Base-by-base conservation (phyloP, 2,113 vertebrate species). In the Oryzias celebensis region DNA sequence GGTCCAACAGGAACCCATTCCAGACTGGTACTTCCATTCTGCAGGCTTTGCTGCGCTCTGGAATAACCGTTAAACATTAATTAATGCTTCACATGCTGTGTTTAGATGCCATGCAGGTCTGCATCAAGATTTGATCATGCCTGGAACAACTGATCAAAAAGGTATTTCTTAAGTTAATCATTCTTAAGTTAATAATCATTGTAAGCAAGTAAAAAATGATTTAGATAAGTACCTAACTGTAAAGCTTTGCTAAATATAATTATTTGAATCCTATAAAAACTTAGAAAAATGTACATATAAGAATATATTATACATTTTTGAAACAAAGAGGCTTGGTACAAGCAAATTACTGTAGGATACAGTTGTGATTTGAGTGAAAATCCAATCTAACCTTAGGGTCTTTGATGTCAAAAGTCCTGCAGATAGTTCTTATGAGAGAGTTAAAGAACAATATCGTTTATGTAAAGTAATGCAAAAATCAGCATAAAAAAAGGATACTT, bases 21-120 rank as follows among this genome's bases (percentile, higher is more conserved):
- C 87, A n/a, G 75, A 89, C 73, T 97, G 95, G 23, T 97, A 98
- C 74, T 94, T 97, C 96, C 96, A 98, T 14, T 98, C 97, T 75
- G 96, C 96, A 28, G 97, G 96, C 62, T 94, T 97, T 52, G 94
- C 92, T 50, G 90, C 90, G 84, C 94, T 94, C 97, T 93, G 87
- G 4, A 85, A 82, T 52, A 62, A 22, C 14, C 53, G 67, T 26
- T 26, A 47, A 23, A 61, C 20, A 71, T 2, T 2, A 3, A 43
- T 10, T 15, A 1, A 6, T 47, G 10, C 46, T 0, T 41, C 7
- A 58, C 3, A n/a, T 17, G 14, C 12, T 12, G 10, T 22, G 28
- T 20, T 6, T 18, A 52, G 26, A 28, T 5, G 26, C 5, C 26
- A 4, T 28, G 26, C 26, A 28, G 17, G 52, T 48, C n/a, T 17